phyloP scores from a whole-genome alignment of 1,140 invertebrate species.

The Drosophila micromelanica region DNA sequence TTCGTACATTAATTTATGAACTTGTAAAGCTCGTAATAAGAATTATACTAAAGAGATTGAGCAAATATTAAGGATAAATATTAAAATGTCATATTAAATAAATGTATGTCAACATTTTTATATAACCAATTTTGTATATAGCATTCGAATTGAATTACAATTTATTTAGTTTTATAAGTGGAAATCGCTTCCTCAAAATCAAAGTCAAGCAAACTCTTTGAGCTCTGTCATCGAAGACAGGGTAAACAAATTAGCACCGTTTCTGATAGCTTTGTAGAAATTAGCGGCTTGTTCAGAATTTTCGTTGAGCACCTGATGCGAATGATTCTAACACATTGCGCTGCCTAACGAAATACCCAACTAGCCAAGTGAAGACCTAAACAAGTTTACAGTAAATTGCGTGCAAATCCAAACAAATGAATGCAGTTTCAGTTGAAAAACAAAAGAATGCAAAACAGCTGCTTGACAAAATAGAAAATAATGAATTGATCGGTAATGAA shows the following conservation, averaged over 20 bases:
- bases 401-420: constrained; percentile 18
- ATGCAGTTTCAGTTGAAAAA: not conserved
- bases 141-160: no score
- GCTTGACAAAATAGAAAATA: not conserved
- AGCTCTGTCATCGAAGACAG: not conserved
- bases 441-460: constrained; percentile 1
- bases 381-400: constrained; percentile 24
- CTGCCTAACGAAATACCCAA: not conserved
- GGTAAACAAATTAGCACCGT: constrained; percentile 36
- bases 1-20: no score
- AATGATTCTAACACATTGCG: not conserved
- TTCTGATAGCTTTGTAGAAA: constrained; percentile 34
- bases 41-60: no score
- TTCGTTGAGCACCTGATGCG: constrained; percentile 39
- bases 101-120: no score
- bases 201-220: not conserved
- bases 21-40: no score
- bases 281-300: constrained; percentile 69
- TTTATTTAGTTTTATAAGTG: not conserved
- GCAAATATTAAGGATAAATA: no score
- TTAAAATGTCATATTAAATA: no score
- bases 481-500: not conserved
- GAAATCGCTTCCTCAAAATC: not conserved
- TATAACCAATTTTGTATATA: no score
- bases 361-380: constrained; percentile 15